Evolutionary conservation across 2,888 invertebrate species (phyloP).

Genomic region (Hermodice carunculata): DNA sequence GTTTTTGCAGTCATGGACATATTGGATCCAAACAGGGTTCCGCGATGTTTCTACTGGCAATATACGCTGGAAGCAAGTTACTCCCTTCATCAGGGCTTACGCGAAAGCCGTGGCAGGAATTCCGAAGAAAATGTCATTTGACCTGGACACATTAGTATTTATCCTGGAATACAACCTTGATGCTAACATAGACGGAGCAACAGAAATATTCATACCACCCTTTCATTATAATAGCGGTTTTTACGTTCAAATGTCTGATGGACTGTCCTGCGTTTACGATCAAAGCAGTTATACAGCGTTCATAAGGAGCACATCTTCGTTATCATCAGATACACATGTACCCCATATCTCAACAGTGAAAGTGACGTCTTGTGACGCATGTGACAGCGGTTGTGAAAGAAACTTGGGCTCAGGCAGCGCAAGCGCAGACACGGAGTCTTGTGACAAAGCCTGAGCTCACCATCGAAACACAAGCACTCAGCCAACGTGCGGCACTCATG

Average conservation of each 20-base stretch:
- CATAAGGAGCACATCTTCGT: too few relatives aligned
- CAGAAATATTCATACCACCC: slow-evolving; percentile 47
- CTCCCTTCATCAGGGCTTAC: slow-evolving; percentile 43
- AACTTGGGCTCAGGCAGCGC: too few relatives aligned
- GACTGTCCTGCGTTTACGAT: neutral
- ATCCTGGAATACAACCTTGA: slow-evolving; percentile 33
- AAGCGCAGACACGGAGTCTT: too few relatives aligned
- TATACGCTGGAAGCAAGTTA: slow-evolving; percentile 20
- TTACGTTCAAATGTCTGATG: neutral
- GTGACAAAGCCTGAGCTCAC: too few relatives aligned
- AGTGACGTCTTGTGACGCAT: too few relatives aligned
- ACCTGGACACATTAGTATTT: slow-evolving; percentile 16
- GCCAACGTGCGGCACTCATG: too few relatives aligned
- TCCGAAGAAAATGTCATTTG: slow-evolving; percentile 39
- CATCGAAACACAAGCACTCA: too few relatives aligned
- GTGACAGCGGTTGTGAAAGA: too few relatives aligned
- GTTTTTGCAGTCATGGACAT: slow-evolving; percentile 54
- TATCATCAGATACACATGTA: too few relatives aligned
- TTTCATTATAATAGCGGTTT: slow-evolving; percentile 42
- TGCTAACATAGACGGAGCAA: slow-evolving; percentile 33
- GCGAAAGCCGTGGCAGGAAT: slow-evolving; percentile 46
- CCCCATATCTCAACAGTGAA: too few relatives aligned
- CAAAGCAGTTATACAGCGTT: neutral
- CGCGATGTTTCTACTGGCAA: too few relatives aligned
- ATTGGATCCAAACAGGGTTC: slow-evolving; percentile 45